phyloP scores from a whole-genome alignment of 2,113 vertebrate genomes.

The Tursiops truncatus region DNA sequence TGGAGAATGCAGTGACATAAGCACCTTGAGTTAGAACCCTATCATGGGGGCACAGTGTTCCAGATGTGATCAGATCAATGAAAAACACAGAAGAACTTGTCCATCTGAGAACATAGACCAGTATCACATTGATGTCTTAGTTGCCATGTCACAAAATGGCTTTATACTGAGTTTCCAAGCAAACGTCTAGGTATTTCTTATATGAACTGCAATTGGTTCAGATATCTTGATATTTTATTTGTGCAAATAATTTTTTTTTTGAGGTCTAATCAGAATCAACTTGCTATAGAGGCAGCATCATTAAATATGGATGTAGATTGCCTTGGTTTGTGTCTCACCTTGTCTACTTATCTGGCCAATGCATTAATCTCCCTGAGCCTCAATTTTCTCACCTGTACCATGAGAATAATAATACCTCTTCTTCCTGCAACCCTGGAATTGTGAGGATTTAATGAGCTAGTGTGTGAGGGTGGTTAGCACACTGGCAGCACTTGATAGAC shows the following conservation, averaged over 20 bases:
- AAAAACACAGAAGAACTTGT: background rate
- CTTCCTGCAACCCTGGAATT: background rate
- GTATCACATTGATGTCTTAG: background rate
- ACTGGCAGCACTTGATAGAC: background rate
- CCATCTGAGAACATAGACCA: background rate
- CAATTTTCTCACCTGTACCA: background rate
- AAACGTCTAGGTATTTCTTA: background rate
- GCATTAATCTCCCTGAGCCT: background rate
- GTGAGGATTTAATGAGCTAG: background rate
- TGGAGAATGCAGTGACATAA: background rate
- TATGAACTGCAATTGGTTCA: background rate
- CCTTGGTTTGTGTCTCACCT: background rate
- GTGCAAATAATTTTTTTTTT: background rate
- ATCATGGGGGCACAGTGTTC: background rate
- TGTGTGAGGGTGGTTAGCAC: background rate
- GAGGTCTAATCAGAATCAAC: background rate
- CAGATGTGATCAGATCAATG: background rate
- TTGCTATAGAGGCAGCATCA: background rate
- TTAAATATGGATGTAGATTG: background rate
- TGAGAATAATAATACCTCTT: background rate
- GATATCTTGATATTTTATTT: background rate
- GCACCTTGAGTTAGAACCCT: background rate
- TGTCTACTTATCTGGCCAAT: background rate
- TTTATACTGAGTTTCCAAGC: background rate
- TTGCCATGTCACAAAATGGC: background rate